phyloP scores from a whole-genome alignment of 2,888 invertebrate genomes.

The Nomada ruficornis region DNA sequence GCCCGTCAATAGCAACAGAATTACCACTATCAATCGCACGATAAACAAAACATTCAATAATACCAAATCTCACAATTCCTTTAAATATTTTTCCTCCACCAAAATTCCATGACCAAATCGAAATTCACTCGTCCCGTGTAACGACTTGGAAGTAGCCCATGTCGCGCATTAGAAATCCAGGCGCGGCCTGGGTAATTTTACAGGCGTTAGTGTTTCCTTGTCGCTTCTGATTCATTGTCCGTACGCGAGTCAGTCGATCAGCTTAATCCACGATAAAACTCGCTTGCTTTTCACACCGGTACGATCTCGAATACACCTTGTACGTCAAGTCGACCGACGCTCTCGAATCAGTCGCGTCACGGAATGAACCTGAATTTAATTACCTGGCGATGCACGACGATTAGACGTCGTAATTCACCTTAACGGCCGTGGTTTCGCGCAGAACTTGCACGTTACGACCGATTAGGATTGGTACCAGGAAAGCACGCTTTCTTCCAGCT shows the following conservation, averaged over 20 bases:
- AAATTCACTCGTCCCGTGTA: not conserved
- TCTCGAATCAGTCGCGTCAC: conserved; percentile 24
- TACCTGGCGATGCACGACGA: conserved; percentile 37
- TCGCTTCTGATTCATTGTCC: conserved; percentile 67
- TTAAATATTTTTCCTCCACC: not conserved
- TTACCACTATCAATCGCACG: too few species aligned
- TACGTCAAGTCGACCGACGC: conserved; percentile 40
- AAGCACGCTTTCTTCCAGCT: conserved; percentile 15
- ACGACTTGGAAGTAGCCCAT: too few species aligned
- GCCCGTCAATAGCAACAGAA: too few species aligned
- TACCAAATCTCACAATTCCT: not conserved
- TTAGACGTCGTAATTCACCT: conserved; percentile 38
- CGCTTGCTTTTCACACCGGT: conserved; percentile 42
- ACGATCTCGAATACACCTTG: conserved; percentile 49
- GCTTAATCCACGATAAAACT: conserved; percentile 11
- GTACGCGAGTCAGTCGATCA: conserved; percentile 26
- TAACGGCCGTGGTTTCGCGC: conserved; percentile 37
- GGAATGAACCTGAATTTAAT: conserved; percentile 36
- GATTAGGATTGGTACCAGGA: not conserved
- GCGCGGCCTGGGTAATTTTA: conserved; percentile 3
- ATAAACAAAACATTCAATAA: not conserved
- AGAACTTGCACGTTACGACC: conserved; percentile 19
- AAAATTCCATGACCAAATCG: conserved; percentile 10
- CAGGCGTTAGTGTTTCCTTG: conserved; percentile 67
- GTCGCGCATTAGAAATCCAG: not conserved